Percentiles rank a stretch among this genome's conserved stretches.
These are phyloP conservation scores for Todiramphus chloris DNA, from an alignment of 2,113 vertebrate genomes.

Conservation along the genomic window DNA sequence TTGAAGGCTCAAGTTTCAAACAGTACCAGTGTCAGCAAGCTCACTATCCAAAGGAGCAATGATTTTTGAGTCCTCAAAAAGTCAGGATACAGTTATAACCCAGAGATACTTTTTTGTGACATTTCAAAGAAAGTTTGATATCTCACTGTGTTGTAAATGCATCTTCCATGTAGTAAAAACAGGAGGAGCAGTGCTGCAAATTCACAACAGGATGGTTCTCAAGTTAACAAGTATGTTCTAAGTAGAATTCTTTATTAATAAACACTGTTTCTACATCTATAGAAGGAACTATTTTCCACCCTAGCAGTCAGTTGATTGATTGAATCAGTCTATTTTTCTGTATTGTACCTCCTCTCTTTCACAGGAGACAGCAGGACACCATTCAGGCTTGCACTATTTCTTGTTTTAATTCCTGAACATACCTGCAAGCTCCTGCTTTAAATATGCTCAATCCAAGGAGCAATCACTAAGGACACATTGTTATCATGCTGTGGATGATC, in stretches of 20 bases:
- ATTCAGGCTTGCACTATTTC: neutral
- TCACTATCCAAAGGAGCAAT: neutral
- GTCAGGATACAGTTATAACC: neutral
- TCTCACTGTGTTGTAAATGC: neutral
- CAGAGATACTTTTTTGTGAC: neutral
- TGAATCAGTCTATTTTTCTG: neutral
- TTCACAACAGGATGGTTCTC: neutral
- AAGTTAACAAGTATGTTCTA: neutral
- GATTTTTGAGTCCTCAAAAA: neutral
- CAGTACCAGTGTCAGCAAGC: neutral
- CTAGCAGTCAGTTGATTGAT: neutral
- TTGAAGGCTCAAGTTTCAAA: neutral
- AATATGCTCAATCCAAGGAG: neutral
- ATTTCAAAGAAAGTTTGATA: neutral
- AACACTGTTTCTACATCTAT: neutral
- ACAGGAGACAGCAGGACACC: neutral
- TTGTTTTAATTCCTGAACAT: neutral
- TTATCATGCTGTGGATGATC: neutral
- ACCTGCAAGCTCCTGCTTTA: neutral
- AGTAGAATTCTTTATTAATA: neutral
- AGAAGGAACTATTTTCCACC: neutral
- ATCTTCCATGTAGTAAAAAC: neutral
- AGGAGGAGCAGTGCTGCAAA: neutral
- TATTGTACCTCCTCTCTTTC: neutral
- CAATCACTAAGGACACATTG: neutral